These are phyloP conservation scores for Meteorus sp. DNA, from an alignment of 1,140 invertebrate species.

Conservation along the genomic window DNA sequence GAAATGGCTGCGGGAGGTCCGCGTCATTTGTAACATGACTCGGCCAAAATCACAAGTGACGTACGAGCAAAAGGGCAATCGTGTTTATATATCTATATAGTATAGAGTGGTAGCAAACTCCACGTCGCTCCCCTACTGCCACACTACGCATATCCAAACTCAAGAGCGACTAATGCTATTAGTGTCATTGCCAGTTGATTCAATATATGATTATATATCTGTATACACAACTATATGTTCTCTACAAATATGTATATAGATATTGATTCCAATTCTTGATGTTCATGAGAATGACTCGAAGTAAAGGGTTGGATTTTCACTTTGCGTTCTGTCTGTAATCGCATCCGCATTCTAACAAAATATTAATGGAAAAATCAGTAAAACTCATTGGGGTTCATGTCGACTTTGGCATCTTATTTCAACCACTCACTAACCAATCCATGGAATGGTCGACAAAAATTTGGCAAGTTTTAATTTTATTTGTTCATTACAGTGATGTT, in stretches of 20 bases:
- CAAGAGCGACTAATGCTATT: conserved; percentile 44
- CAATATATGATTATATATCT: too few relatives aligned
- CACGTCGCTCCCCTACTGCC: background rate
- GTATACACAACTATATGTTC: too few relatives aligned
- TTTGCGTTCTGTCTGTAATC: background rate
- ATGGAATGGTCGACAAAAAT: background rate
- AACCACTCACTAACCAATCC: background rate
- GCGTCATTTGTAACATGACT: conserved; percentile 56
- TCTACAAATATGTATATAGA: conserved; percentile 47
- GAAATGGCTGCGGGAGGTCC: conserved; percentile 41
- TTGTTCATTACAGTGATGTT: too few relatives aligned
- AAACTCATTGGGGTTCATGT: background rate
- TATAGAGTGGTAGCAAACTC: conserved; percentile 9
- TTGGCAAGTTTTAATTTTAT: too few relatives aligned
- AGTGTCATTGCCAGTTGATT: conserved; percentile 49
- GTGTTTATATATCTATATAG: background rate
- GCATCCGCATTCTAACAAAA: background rate
- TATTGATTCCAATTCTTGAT: conserved; percentile 39
- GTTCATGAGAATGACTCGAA: conserved; percentile 8
- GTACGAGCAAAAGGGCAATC: conserved; percentile 25
- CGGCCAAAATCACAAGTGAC: conserved; percentile 48
- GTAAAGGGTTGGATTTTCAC: conserved; percentile 40
- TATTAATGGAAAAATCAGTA: conserved; percentile 19
- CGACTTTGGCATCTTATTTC: background rate
- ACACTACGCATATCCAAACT: conserved; percentile 5